Evolutionary conservation across 2,888 invertebrate species (phyloP).

Genomic region (Spilarctia lutea): DNA sequence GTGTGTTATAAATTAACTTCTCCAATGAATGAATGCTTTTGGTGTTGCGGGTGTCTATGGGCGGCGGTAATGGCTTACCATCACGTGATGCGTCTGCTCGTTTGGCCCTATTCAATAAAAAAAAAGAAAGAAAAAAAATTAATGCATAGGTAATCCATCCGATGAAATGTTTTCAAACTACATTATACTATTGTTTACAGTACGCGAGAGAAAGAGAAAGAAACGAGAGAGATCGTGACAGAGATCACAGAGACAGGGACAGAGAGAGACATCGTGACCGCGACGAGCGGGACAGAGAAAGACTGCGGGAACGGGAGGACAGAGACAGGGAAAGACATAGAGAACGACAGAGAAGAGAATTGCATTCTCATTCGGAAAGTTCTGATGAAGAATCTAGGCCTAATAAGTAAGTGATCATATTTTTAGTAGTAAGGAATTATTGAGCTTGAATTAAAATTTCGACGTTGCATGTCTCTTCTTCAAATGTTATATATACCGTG

Average conservation of each 20-base stretch:
- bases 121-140: no score
- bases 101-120: no score
- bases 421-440: background rate
- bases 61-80: no score
- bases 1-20: no score
- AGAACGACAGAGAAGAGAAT: constrained; percentile 80
- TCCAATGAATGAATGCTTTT: no score
- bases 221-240: constrained; percentile 85
- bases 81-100: no score
- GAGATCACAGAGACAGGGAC: constrained; percentile 87
- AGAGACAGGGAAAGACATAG: constrained; percentile 84
- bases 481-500: no score
- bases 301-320: constrained; percentile 84
- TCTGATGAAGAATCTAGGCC: constrained; percentile 89
- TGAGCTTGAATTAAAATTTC: background rate
- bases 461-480: background rate
- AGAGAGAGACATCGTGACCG: constrained; percentile 86
- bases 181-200: constrained; percentile 60
- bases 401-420: constrained; percentile 77
- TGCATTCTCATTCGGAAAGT: constrained; percentile 87
- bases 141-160: no score
- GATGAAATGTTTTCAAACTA: no score
- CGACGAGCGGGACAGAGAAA: constrained; percentile 87
- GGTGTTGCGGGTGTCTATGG: no score
- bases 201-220: constrained; percentile 84